phyloP scores from a whole-genome alignment of 2,797 vertebrate species.

The Smutsia temminckii region DNA sequence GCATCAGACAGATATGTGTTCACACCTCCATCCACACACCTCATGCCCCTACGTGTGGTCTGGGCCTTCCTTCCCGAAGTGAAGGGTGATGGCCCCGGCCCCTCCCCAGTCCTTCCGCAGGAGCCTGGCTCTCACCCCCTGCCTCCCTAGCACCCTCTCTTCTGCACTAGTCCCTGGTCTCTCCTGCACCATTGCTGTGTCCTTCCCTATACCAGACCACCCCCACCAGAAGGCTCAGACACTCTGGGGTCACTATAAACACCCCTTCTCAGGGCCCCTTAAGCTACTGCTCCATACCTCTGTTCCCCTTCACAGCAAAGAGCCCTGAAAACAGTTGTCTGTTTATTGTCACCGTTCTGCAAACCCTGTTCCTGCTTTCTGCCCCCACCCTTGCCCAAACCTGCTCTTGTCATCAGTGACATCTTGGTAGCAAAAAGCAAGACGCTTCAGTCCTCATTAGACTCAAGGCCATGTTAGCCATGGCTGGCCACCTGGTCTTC shows the following conservation, averaged over 20 bases:
- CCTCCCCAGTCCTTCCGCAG: neutral
- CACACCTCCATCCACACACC: neutral
- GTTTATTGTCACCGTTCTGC: rapidly evolving
- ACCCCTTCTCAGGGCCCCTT: neutral
- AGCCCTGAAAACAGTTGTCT: neutral
- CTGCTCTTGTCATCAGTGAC: neutral
- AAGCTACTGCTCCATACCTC: rapidly evolving
- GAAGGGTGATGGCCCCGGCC: neutral
- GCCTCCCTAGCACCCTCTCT: neutral
- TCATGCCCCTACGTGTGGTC: rapidly evolving
- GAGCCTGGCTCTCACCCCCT: neutral
- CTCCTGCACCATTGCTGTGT: too few relatives aligned
- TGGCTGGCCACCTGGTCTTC: neutral
- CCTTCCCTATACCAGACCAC: neutral
- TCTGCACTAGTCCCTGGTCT: neutral
- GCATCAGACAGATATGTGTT: neutral
- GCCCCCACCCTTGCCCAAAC: neutral
- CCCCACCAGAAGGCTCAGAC: neutral
- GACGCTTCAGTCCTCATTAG: too few relatives aligned
- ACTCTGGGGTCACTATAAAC: neutral
- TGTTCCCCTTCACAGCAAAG: neutral
- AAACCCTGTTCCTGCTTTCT: rapidly evolving
- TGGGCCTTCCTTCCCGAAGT: neutral
- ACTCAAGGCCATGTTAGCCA: neutral
- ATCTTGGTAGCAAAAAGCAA: rapidly evolving